These are phyloP conservation scores for Wasmannia auropunctata DNA, from an alignment of 1,140 invertebrate genomes.

Conservation along the genomic window DNA sequence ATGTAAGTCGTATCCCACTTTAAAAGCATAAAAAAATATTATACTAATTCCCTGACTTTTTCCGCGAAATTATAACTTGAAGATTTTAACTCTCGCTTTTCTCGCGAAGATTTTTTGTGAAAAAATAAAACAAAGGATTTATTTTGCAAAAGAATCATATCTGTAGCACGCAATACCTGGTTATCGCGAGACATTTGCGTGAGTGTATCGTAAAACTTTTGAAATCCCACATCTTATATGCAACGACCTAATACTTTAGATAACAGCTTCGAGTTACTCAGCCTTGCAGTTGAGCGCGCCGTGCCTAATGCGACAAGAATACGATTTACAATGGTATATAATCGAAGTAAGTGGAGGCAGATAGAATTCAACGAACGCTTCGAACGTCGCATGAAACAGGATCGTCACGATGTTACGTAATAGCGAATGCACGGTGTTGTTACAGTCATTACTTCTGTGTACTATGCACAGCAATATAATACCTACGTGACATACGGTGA, in stretches of 20 bases:
- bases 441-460: slow-evolving; percentile 17
- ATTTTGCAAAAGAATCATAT: neutral
- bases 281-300: neutral
- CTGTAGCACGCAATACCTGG: neutral
- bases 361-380: neutral
- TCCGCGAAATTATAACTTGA: neutral
- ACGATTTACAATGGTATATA: neutral
- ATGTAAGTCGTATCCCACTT: neutral
- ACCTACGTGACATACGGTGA: neutral
- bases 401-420: slow-evolving; percentile 35
- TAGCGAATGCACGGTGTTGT: neutral
- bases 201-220: neutral
- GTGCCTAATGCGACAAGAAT: neutral
- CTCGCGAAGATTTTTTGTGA: neutral
- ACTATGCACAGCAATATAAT: slow-evolving; percentile 24
- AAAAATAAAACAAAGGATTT: neutral
- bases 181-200: slow-evolving; percentile 1
- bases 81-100: too few relatives aligned
- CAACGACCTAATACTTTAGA: slow-evolving; percentile 23
- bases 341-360: slow-evolving; percentile 1
- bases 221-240: neutral
- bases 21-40: neutral
- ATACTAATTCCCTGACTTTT: neutral
- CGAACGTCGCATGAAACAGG: slow-evolving; percentile 2
- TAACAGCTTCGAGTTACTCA: neutral